Conservation (phyloP, 2,888 invertebrate genomes). For the Drosophila recens region DNA sequence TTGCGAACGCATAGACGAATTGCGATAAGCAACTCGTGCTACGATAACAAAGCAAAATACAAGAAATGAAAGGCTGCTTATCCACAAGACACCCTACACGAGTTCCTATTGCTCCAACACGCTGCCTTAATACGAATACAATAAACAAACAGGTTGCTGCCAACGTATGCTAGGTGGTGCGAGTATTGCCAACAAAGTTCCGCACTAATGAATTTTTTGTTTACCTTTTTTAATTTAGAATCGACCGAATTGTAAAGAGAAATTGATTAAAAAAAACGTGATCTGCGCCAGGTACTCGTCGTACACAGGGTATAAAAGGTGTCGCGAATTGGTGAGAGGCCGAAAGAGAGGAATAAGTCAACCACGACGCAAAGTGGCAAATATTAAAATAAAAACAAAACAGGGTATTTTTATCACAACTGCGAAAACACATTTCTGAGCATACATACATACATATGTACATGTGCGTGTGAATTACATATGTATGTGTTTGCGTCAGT, state of each 20-base stretch:
- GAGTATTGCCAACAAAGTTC: neutral
- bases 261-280: too few species aligned
- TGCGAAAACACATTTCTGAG: slow-evolving; percentile 17
- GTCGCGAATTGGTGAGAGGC: slow-evolving; percentile 16
- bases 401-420: slow-evolving; percentile 46
- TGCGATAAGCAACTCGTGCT: slow-evolving; percentile 24
- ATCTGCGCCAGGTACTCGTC: too few species aligned
- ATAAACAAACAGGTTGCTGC: neutral
- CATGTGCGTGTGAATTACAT: neutral
- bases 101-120: neutral
- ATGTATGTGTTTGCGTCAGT: neutral
- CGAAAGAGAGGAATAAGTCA: slow-evolving; percentile 18
- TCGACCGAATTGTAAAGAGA: too few species aligned
- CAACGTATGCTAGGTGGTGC: neutral
- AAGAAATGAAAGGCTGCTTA: neutral
- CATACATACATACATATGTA: neutral
- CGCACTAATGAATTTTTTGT: neutral
- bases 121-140: neutral
- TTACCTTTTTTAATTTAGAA: neutral
- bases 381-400: slow-evolving; percentile 15
- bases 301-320: slow-evolving; percentile 2
- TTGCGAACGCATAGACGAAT: neutral
- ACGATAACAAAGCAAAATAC: slow-evolving; percentile 10
- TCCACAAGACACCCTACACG: neutral
- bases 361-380: slow-evolving; percentile 18